Base-by-base conservation (phyloP, 2,888 invertebrate genomes). In the Shargacucullia verbasci region DNA sequence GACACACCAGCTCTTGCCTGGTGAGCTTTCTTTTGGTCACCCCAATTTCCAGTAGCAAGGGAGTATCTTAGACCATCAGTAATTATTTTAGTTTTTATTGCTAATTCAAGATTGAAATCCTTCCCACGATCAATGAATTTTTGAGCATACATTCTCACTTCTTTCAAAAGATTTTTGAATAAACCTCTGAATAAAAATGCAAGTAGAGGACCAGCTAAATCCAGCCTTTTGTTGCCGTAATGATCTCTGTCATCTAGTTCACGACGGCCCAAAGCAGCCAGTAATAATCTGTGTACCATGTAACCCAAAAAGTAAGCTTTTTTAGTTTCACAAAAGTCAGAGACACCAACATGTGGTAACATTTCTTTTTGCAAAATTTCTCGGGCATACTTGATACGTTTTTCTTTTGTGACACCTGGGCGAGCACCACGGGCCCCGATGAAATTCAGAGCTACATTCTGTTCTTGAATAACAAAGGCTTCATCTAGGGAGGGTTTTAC, bases 331-430 rank as follows among this genome's bases (percentile, higher is more conserved):
- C 99, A 99, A 89, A 99, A 99, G 87, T 99, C 99, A 37, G 99
- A 99, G 0, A 99, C 99, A 70, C 99, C 99, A 58, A 99, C 99
- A 93, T 99, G 99, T 0, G 99, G 99, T 78, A 99, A 95, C 98
- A 99, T 99, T 97, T 99, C 99, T 84, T 99, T 99, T 85, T 99
- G 99, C 64, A 99, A 94, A 91, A 99, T 99, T 96, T 99, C 99
- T 85, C 98, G 96, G 0, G 99, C 99, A 92, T 99, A 99, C 93
- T 99, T 99, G 46, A 99, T 98, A 95, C 99, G 97, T 86, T 99
- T 99, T 78, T 99, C 99, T 89, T 99, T 99, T 0, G 99, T 99
- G 0, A 99, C 99, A 87, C 99, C 99, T 8, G 99, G 99, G 47
- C 98, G 95, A 25, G 99, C 99, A 73, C 99, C 99, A 89, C 99